Conservation (phyloP, 2,888 invertebrate genomes). For the Drosophila meridionalis region DNA sequence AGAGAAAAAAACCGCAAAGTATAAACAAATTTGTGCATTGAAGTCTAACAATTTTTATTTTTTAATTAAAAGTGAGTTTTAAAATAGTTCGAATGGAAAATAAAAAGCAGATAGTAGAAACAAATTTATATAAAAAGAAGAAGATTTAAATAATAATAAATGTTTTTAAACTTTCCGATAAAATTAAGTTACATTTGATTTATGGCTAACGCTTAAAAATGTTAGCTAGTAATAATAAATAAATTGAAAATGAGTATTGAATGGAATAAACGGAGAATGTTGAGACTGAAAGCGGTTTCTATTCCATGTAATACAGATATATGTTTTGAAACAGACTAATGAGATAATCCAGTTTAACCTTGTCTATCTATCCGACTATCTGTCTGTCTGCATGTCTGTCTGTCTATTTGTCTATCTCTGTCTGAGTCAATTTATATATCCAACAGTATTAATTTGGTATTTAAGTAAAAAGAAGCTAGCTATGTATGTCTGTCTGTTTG, state of each 20-base stretch:
- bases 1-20: neutral
- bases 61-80: neutral
- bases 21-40: slow-evolving; percentile 4
- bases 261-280: neutral
- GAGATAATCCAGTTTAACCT: too few species aligned
- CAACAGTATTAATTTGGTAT: too few species aligned
- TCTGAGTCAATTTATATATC: too few species aligned
- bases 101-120: neutral
- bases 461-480: too few species aligned
- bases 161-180: too few species aligned
- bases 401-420: too few species aligned
- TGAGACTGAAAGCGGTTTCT: neutral
- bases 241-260: neutral
- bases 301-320: too few species aligned
- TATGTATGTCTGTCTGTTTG: too few species aligned
- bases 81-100: neutral
- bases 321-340: too few species aligned
- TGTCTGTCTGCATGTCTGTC: too few species aligned
- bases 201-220: neutral
- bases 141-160: too few species aligned
- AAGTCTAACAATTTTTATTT: neutral
- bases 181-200: neutral
- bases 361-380: too few species aligned
- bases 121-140: neutral
- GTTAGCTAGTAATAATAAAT: neutral